Evolutionary conservation across 2,113 vertebrate genomes (phyloP).

Genomic region (Dasypus novemcinctus): DNA sequence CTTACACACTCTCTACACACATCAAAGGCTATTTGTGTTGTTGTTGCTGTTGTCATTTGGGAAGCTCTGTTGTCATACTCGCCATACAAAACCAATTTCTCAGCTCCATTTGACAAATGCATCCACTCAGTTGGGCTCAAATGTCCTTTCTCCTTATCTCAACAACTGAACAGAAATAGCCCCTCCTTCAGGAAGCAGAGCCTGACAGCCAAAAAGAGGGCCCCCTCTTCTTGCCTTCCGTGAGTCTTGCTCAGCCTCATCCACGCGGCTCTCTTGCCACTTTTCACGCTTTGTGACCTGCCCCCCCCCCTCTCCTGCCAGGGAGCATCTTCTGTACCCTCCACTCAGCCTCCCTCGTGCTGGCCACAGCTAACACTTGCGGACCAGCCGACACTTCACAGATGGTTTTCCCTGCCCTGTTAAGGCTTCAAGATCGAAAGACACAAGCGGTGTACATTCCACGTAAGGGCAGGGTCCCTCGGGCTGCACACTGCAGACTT

Average conservation of each 20-base stretch:
- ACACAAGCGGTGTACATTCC: background rate
- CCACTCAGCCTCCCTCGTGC: background rate
- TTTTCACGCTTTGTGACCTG: too few species aligned
- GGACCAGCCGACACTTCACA: background rate
- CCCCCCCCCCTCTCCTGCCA: background rate
- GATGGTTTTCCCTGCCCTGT: accelerated
- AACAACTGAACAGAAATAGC: background rate
- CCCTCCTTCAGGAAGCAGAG: background rate
- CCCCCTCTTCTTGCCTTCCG: background rate
- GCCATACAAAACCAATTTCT: background rate
- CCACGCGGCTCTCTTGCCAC: background rate
- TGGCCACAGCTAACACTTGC: background rate
- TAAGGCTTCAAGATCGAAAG: background rate
- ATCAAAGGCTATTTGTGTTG: too few species aligned
- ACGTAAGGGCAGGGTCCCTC: background rate
- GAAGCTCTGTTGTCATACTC: background rate
- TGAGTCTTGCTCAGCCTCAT: too few species aligned
- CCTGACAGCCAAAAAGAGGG: background rate
- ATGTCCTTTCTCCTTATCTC: background rate
- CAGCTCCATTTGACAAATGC: background rate
- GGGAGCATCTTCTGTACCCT: background rate
- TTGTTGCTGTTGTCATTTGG: background rate
- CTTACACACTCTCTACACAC: background rate
- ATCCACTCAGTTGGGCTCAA: background rate
- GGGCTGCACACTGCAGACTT: accelerated